Conservation (phyloP, 1,140 invertebrate genomes). For the Pachyrhynchus sulphureomaculatus region DNA sequence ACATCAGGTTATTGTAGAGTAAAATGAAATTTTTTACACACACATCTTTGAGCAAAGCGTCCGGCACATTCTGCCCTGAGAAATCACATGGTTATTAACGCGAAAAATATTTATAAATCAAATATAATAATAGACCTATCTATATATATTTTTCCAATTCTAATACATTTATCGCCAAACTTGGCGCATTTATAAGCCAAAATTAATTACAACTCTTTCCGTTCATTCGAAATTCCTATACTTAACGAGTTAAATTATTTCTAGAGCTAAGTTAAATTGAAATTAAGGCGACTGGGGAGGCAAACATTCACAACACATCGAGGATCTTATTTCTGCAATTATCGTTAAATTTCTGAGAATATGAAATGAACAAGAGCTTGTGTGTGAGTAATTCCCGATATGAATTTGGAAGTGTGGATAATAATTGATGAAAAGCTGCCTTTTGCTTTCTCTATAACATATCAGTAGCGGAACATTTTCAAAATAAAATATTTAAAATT, state of each 20-base stretch:
- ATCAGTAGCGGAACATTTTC: background rate
- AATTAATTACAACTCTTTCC: constrained; percentile 36
- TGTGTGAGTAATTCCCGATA: constrained; percentile 31
- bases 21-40: too few relatives aligned
- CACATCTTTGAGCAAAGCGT: too few relatives aligned
- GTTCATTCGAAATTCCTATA: constrained; percentile 32
- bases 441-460: background rate
- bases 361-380: constrained; percentile 29
- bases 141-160: constrained; percentile 2
- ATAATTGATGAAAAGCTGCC: constrained; percentile 29
- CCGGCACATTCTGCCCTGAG: too few relatives aligned
- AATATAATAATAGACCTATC: too few relatives aligned
- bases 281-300: constrained; percentile 33
- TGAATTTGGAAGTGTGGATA: constrained; percentile 17
- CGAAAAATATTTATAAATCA: too few relatives aligned
- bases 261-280: constrained; percentile 37
- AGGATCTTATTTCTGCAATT: constrained; percentile 32
- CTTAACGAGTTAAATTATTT: constrained; percentile 38
- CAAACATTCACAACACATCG: constrained; percentile 35
- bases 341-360: constrained; percentile 30
- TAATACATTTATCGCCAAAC: background rate
- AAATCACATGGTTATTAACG: too few relatives aligned
- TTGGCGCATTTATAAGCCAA: constrained; percentile 19
- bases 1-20: too few relatives aligned
- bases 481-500: background rate